These are phyloP conservation scores for Cetonia aurata DNA, from an alignment of 2,888 invertebrate genomes.

Conservation along the genomic window DNA sequence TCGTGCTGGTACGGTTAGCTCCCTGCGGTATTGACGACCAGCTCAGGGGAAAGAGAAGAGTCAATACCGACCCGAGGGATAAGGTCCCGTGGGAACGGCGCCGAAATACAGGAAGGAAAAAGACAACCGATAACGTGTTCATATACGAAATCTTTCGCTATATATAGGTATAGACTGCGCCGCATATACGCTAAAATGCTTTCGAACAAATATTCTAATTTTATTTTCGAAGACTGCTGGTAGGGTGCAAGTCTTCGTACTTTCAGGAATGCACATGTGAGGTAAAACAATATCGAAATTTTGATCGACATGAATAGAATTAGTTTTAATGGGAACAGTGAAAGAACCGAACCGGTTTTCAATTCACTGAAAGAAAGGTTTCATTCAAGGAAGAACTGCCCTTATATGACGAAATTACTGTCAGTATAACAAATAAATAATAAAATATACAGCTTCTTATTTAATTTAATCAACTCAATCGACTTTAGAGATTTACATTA, in stretches of 20 bases:
- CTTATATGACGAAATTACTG: too few relatives aligned
- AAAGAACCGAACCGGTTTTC: too few relatives aligned
- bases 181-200: constrained; percentile 30
- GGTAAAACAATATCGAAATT: too few relatives aligned
- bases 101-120: constrained; percentile 52
- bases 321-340: too few relatives aligned
- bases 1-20: constrained; percentile 63
- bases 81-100: constrained; percentile 64
- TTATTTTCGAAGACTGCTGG: constrained; percentile 37
- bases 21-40: constrained; percentile 71
- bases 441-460: too few relatives aligned
- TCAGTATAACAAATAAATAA: too few relatives aligned
- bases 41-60: constrained; percentile 70
- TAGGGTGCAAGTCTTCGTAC: background rate
- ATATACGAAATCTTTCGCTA: constrained; percentile 49
- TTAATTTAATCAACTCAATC: too few relatives aligned
- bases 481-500: too few relatives aligned
- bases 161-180: constrained; percentile 22
- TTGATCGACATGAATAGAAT: too few relatives aligned
- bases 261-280: background rate
- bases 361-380: too few relatives aligned
- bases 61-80: constrained; percentile 70
- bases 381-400: too few relatives aligned
- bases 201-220: constrained; percentile 44
- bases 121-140: constrained; percentile 55